These are phyloP conservation scores for Catharus bicknelli DNA, from an alignment of 2,113 vertebrate species.

Conservation along the genomic window DNA sequence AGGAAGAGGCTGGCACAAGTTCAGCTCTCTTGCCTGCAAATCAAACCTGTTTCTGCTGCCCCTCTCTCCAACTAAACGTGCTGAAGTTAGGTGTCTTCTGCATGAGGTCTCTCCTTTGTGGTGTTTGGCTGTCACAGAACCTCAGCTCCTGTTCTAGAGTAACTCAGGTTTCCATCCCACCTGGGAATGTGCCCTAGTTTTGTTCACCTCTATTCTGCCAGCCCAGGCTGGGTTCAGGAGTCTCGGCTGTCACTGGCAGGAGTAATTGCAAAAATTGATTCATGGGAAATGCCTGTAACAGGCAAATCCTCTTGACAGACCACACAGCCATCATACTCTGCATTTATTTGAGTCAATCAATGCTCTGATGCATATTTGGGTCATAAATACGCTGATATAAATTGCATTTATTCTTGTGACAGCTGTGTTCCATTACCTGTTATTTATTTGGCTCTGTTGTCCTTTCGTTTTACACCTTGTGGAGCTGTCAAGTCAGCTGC, in stretches of 20 bases:
- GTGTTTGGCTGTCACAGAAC: not conserved
- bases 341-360: slow-evolving; percentile 54
- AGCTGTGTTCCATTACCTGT: slow-evolving; percentile 28
- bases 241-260: not conserved
- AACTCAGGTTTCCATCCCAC: not conserved
- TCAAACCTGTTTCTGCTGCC: not conserved
- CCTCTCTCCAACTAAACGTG: fast-evolving
- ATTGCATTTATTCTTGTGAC: slow-evolving; percentile 42
- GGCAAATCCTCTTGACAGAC: slow-evolving; percentile 32
- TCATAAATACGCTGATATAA: slow-evolving; percentile 40
- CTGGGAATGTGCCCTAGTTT: not conserved
- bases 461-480: slow-evolving; percentile 15
- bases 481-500: slow-evolving; percentile 45
- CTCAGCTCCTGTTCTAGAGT: not conserved
- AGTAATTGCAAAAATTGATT: slow-evolving; percentile 44
- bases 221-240: not conserved
- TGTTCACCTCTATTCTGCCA: not conserved
- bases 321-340: slow-evolving; percentile 4
- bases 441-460: slow-evolving; percentile 37
- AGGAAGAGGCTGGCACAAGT: not conserved
- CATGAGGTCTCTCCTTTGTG: not conserved
- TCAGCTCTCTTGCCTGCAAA: not conserved
- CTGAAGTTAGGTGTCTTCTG: not conserved
- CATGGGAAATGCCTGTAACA: not conserved
- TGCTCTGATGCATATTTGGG: slow-evolving; percentile 45